Conservation (phyloP, 2,113 vertebrate genomes). For the Nibea coibor region DNA sequence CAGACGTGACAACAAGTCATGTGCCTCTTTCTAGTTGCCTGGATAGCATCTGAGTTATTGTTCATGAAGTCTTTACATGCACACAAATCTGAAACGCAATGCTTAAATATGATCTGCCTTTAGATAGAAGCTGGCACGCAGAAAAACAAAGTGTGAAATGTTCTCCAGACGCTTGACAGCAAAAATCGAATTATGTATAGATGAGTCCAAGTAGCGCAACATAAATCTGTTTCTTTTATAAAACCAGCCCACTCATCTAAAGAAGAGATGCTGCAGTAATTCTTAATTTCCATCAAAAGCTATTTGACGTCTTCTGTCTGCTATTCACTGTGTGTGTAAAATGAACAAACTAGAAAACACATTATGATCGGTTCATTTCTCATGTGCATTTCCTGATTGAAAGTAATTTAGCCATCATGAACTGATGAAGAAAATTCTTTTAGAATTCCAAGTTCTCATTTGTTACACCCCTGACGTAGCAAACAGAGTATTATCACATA, state of each 20-base stretch:
- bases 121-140: slow-evolving; percentile 22
- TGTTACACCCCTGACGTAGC: slow-evolving; percentile 4
- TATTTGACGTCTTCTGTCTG: slow-evolving; percentile 10
- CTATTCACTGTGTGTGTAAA: not conserved
- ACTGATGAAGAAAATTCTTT: slow-evolving; percentile 20
- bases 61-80: not conserved
- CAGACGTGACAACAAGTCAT: not conserved
- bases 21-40: not conserved
- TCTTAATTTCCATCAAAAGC: slow-evolving; percentile 39
- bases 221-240: slow-evolving; percentile 27
- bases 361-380: slow-evolving; percentile 25
- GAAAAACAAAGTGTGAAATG: slow-evolving; percentile 36
- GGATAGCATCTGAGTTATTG: slow-evolving; percentile 16
- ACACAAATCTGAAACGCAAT: slow-evolving; percentile 1
- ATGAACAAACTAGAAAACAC: slow-evolving; percentile 26
- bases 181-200: slow-evolving; percentile 43
- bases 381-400: slow-evolving; percentile 14
- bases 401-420: slow-evolving; percentile 40
- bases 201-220: slow-evolving; percentile 31
- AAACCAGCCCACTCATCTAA: slow-evolving; percentile 12
- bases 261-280: slow-evolving; percentile 18
- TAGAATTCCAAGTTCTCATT: not conserved
- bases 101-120: slow-evolving; percentile 5
- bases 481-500: not conserved
- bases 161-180: slow-evolving; percentile 11